These are phyloP conservation scores for Eupithecia insigniata DNA, from an alignment of 2,888 invertebrate genomes.

Conservation along the genomic window DNA sequence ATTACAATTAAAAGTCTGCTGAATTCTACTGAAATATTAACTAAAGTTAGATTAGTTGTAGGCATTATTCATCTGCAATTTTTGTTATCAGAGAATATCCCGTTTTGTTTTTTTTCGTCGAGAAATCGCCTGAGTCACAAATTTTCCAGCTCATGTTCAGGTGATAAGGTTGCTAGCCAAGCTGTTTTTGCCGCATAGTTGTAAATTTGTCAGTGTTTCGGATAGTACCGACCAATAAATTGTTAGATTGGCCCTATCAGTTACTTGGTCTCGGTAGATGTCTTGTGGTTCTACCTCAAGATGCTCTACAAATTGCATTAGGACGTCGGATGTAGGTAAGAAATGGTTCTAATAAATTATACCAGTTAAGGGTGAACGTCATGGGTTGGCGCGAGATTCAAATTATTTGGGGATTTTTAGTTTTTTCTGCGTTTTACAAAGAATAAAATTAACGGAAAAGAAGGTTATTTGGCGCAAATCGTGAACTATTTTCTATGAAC, in stretches of 20 bases:
- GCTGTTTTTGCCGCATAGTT: not conserved
- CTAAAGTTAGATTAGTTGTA: not conserved
- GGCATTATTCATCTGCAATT: not conserved
- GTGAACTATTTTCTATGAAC: no score
- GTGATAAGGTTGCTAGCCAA: not conserved
- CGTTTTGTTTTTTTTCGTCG: not conserved
- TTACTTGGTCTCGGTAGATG: conserved; percentile 14
- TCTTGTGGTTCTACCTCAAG: conserved; percentile 18
- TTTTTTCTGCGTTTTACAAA: no score
- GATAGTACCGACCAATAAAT: conserved; percentile 26
- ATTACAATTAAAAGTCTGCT: not conserved
- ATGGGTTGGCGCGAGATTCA: no score
- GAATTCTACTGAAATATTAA: not conserved
- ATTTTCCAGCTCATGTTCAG: not conserved
- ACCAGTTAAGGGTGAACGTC: no score
- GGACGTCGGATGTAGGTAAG: not conserved
- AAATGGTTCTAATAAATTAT: not conserved
- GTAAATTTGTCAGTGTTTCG: not conserved
- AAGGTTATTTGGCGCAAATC: no score
- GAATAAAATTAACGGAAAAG: no score
- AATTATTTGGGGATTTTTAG: no score
- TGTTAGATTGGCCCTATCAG: conserved; percentile 33
- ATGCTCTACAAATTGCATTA: conserved; percentile 34
- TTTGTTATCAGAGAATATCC: not conserved
- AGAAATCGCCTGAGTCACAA: not conserved